Evolutionary conservation across 2,888 invertebrate species (phyloP).

Genomic region (Athalia circularis): DNA sequence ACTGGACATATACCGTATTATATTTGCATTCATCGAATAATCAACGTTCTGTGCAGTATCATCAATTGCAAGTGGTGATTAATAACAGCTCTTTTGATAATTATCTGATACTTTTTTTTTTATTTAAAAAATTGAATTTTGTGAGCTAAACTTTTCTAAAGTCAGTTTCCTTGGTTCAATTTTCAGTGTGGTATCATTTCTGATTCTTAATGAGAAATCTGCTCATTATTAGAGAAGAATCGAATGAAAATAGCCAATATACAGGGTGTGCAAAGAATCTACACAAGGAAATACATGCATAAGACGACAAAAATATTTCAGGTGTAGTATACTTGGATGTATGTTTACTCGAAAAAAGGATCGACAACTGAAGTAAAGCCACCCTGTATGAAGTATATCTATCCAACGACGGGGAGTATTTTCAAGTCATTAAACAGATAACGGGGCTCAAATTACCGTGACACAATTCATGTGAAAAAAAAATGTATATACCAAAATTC

Average conservation of each 20-base stretch:
- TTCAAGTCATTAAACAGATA: not conserved
- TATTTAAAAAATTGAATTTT: too few relatives aligned
- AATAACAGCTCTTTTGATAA: too few relatives aligned
- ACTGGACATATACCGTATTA: too few relatives aligned
- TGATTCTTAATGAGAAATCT: slow-evolving; percentile 16
- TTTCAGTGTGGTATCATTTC: not conserved
- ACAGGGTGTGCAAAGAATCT: slow-evolving; percentile 47
- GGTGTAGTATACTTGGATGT: slow-evolving; percentile 18
- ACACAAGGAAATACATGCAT: slow-evolving; percentile 47
- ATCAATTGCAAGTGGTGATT: too few relatives aligned
- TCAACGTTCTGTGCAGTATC: too few relatives aligned
- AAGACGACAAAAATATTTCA: slow-evolving; percentile 46
- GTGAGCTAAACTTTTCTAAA: too few relatives aligned
- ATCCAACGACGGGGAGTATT: not conserved
- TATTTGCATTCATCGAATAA: too few relatives aligned
- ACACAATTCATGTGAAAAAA: not conserved
- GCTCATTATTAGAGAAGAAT: slow-evolving; percentile 10
- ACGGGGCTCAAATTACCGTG: not conserved
- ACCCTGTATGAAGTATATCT: slow-evolving; percentile 33
- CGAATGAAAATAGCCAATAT: slow-evolving; percentile 31
- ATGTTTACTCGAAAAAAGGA: not conserved
- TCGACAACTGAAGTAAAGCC: slow-evolving; percentile 5
- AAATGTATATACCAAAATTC: not conserved
- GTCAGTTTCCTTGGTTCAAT: slow-evolving; percentile 16
- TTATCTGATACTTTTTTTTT: too few relatives aligned